phyloP scores from a whole-genome alignment of 2,797 vertebrate species.

The Spondyliosoma cantharus region DNA sequence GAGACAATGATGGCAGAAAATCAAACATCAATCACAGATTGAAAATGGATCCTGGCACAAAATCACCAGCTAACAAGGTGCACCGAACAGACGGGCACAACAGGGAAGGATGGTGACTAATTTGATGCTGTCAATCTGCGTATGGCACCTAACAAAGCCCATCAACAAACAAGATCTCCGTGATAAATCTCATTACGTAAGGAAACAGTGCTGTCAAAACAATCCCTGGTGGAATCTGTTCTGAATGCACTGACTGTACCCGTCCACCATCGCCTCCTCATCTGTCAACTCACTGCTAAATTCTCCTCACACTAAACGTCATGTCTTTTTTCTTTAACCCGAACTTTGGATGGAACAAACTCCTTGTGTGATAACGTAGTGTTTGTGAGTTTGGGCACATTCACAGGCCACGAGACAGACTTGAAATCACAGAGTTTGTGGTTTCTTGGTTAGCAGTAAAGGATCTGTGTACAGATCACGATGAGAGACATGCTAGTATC shows the following conservation, averaged over 20 bases:
- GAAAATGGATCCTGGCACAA: slow-evolving; percentile 20
- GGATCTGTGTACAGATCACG: slow-evolving; percentile 63
- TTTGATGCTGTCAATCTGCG: slow-evolving; percentile 64
- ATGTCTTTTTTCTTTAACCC: neutral
- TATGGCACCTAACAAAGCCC: slow-evolving; percentile 51
- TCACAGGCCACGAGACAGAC: slow-evolving; percentile 12
- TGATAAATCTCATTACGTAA: slow-evolving; percentile 65
- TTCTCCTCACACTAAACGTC: neutral
- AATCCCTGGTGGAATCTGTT: slow-evolving; percentile 43
- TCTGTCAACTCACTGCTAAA: slow-evolving; percentile 48
- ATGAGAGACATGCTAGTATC: slow-evolving; percentile 69
- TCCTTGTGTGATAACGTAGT: neutral
- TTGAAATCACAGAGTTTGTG: neutral
- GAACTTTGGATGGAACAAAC: slow-evolving; percentile 25
- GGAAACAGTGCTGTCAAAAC: slow-evolving; percentile 67
- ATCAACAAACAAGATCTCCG: slow-evolving; percentile 39
- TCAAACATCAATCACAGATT: slow-evolving; percentile 33
- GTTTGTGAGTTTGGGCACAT: neutral
- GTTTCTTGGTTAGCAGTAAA: slow-evolving; percentile 31
- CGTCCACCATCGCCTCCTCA: slow-evolving; percentile 54
- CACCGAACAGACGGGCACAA: slow-evolving; percentile 36
- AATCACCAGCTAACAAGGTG: slow-evolving; percentile 51
- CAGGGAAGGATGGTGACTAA: slow-evolving; percentile 57
- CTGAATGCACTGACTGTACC: slow-evolving; percentile 38
- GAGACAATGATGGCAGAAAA: slow-evolving; percentile 51